Evolutionary conservation across 2,888 invertebrate genomes (phyloP), one percentile per base, ranked within the genome.

Genomic region (Sussaba pulchella): DNA sequence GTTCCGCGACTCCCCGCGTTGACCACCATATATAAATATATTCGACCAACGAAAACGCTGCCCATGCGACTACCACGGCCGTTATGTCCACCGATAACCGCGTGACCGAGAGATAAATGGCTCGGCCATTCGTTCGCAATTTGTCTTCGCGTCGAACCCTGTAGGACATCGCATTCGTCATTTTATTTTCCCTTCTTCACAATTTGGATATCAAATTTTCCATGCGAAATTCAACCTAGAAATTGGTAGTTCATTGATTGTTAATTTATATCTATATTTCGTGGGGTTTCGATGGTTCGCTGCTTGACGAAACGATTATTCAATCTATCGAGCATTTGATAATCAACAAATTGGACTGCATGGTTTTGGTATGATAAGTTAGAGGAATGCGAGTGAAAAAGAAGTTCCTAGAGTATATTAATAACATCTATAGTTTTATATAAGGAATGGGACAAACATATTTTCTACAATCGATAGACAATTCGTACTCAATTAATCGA

Each of bases 1-100:
- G 54, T n/a, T n/a, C 78, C 54, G 26, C 70, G 76, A 76, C 75
- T 75, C 76, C 82, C 75, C 82, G 57, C 57, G 73, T 81, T 73
- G 81, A 52, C 71, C 50, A n/a, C 31, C 21, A 2, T n/a, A 14
- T 31, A 31, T 31, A 31, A 5, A 31, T 45, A 47, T 47, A 36
- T 41, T 63, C 67, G 31, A 43, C 14, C 45, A 31, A 73, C 59
- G 69, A 61, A 63, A 78, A 71, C 52, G 41, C 52, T 61, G 70
- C 71, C 57, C 71, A 73, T 59, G 64, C 66, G 59, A 69, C 52
- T n/a, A 26, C 63, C 57, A 41, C 24, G 76, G 69, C 47, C 72
- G 36, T 70, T 64, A 73, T 71, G 26, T 31, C 57, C n/a, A 63
- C 17, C 57, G 69, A 61, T 69, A 63, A 47, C 43, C 69, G 59